Base-by-base conservation (phyloP, 2,888 invertebrate species). In the Tortrix viridana region DNA sequence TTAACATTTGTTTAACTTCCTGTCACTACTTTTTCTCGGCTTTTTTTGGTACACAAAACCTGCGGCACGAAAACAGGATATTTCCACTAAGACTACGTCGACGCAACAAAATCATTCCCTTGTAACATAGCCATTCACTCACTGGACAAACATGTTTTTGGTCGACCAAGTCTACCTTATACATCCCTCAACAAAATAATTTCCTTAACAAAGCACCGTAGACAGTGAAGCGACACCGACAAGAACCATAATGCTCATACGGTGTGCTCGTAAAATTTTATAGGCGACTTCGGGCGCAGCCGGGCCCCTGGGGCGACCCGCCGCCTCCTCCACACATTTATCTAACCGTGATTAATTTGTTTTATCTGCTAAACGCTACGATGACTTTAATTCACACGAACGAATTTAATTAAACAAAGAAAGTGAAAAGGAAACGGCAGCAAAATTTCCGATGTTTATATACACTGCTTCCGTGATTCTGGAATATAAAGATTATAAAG, bases 181-280 rank as follows among this genome's bases (percentile, higher is more conserved):
- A 47, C 53, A 52, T 41, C 14, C 57, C 57, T 41, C 46, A 67
- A 62, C 65, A 71, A 74, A 72, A 73, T 71, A 74, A 75, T 75
- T 77, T 81, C 71, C 65, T 70, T 80, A 78, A 80, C 80, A 79
- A 84, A 85, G 85, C 83, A 77, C 77, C 78, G 76, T 76, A 81
- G 76, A 77, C 75, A 77, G 50, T 41, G 76, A 77, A 82, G 83
- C 82, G 84, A 82, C 85, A 84, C 82, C 82, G 82, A 88, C 84
- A 82, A 84, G 81, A 80, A 76, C 80, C 83, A 79, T 86, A 88
- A 85, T 82, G 84, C 78, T 88, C 85, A 84, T 86, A 88, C 83
- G 80, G 82, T 73, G 81, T 74, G 83, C 75, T 87, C 89, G 80
- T 90, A 89, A 90, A 90, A 87, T 88, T 86, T 90, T 89, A 89